Evolutionary conservation across 2,797 vertebrate species (phyloP).

Genomic region (Poeciliopsis turneri): DNA sequence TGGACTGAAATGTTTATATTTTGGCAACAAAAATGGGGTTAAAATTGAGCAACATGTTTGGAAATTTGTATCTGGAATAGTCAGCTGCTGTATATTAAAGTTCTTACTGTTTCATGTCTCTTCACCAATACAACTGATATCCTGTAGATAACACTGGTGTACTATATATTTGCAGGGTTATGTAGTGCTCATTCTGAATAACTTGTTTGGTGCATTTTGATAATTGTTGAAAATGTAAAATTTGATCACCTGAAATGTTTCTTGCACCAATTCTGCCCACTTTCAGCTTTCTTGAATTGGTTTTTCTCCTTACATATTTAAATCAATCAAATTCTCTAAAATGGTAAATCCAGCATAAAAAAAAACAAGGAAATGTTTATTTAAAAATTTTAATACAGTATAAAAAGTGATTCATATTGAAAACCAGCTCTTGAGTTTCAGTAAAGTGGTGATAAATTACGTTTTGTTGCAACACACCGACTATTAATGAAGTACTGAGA

Average conservation of each 20-base stretch:
- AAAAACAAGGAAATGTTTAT: background rate
- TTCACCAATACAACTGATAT: background rate
- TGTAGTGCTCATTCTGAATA: background rate
- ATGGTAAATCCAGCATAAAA: background rate
- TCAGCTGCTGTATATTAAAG: too few species aligned
- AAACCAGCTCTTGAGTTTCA: constrained; percentile 8
- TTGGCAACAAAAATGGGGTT: too few species aligned
- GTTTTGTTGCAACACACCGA: constrained; percentile 38
- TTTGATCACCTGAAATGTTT: background rate
- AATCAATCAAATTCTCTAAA: background rate
- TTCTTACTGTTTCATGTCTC: background rate
- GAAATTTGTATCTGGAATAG: background rate
- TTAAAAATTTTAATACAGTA: background rate
- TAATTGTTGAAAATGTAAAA: background rate
- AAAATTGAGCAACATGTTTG: background rate
- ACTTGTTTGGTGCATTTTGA: background rate
- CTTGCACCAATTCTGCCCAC: background rate
- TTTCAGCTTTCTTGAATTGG: background rate
- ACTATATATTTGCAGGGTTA: background rate
- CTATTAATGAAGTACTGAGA: constrained; percentile 58
- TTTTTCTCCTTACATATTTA: background rate
- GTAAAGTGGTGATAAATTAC: constrained; percentile 20
- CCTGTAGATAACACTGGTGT: background rate
- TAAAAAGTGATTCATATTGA: background rate
- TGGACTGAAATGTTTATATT: too few species aligned